Percentiles rank a stretch among this genome's conserved stretches.
phyloP scores from a whole-genome alignment of 2,797 vertebrate species.

The Leptoclinus maculatus region DNA sequence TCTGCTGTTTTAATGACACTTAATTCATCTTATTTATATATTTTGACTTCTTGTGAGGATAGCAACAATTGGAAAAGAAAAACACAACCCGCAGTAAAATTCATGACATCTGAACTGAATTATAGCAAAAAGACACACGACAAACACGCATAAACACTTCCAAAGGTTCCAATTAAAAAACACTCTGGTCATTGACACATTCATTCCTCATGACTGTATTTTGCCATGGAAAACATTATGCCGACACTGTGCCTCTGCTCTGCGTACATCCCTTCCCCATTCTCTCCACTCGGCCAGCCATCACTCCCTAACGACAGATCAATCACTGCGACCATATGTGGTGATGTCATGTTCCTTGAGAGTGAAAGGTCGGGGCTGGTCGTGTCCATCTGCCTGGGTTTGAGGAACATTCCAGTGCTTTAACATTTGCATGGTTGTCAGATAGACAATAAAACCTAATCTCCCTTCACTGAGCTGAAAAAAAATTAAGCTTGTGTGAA shows the following conservation, averaged over 20 bases:
- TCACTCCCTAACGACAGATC: conserved; percentile 76
- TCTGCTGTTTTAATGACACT: not conserved
- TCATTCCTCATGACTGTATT: conserved; percentile 36
- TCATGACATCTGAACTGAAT: not conserved
- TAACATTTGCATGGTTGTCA: conserved; percentile 83
- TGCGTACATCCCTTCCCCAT: conserved; percentile 41
- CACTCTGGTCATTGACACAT: conserved; percentile 30
- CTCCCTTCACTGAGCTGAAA: conserved; percentile 34
- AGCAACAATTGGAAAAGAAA: not conserved
- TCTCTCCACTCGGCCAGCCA: conserved; percentile 52
- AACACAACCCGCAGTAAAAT: not conserved
- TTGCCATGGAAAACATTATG: conserved; percentile 65
- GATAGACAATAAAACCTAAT: conserved; percentile 68
- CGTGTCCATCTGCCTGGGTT: conserved; percentile 75
- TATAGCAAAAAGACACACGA: not conserved
- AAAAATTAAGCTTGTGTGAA: conserved; percentile 28
- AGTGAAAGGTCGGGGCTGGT: conserved; percentile 59
- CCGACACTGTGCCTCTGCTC: conserved; percentile 21
- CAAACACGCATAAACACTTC: conserved; percentile 21
- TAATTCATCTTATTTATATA: not conserved
- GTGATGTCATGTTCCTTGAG: conserved; percentile 79
- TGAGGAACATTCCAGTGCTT: conserved; percentile 77
- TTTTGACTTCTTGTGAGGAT: not conserved
- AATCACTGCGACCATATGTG: conserved; percentile 78
- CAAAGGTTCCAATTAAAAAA: conserved; percentile 22